phyloP scores from a whole-genome alignment of 2,113 vertebrate genomes.

The Caranx ignobilis region DNA sequence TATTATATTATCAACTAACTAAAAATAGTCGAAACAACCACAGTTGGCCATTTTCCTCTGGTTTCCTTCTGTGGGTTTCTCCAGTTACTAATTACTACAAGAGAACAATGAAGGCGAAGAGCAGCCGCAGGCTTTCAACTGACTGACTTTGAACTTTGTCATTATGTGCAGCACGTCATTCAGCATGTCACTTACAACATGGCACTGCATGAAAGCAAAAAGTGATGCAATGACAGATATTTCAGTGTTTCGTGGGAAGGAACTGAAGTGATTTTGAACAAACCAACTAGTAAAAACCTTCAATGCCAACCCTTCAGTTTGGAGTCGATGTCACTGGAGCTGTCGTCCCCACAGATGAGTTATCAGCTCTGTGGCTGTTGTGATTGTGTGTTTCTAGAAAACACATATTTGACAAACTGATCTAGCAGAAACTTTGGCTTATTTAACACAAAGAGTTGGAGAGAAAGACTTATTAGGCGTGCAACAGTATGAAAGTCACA shows the following conservation, averaged over 20 bases:
- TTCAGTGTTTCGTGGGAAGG: not conserved
- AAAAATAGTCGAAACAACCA: not conserved
- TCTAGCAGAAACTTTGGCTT: too few relatives aligned
- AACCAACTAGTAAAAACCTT: not conserved
- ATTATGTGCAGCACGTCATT: slow-evolving; percentile 6
- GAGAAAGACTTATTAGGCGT: too few relatives aligned
- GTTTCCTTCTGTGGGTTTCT: not conserved
- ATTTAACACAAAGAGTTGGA: too few relatives aligned
- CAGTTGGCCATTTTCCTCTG: not conserved
- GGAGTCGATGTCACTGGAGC: not conserved
- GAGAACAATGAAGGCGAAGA: not conserved
- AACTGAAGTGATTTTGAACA: not conserved
- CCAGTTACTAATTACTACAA: slow-evolving; percentile 7
- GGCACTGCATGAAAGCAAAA: slow-evolving; percentile 2
- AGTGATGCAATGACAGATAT: not conserved
- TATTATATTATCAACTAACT: not conserved
- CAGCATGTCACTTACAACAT: not conserved
- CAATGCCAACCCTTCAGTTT: not conserved
- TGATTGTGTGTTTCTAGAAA: not conserved
- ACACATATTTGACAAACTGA: not conserved
- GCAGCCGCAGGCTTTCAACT: not conserved
- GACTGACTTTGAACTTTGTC: not conserved
- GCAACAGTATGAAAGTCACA: too few relatives aligned
- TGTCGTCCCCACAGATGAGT: not conserved
- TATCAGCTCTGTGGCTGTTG: not conserved